Conservation (phyloP, 2,888 invertebrate species). For the Drosophila melanosoma region DNA sequence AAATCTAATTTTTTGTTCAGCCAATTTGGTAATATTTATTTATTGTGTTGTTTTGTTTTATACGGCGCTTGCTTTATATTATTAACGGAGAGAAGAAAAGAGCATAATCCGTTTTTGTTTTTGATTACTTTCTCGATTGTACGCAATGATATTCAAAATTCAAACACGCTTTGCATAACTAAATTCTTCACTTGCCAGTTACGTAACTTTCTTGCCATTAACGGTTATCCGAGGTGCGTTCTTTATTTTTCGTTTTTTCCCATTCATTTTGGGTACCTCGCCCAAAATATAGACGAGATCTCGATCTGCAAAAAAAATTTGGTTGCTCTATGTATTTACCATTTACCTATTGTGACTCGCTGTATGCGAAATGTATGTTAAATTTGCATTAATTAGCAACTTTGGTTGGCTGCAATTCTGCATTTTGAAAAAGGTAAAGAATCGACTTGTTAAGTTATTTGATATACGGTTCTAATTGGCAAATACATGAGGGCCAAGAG, state of each 20-base stretch:
- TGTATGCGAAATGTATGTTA: conserved; percentile 52
- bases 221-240: conserved; percentile 2
- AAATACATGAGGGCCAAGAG: conserved; percentile 38
- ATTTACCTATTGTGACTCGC: conserved; percentile 22
- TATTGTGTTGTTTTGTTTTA: background rate
- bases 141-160: conserved; percentile 18
- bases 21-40: background rate
- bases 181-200: conserved; percentile 30
- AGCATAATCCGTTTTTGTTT: background rate
- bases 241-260: background rate
- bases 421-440: conserved; percentile 36
- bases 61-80: background rate
- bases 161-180: conserved; percentile 39
- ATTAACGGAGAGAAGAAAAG: background rate
- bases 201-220: conserved; percentile 34
- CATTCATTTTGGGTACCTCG: conserved; percentile 36
- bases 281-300: conserved; percentile 30
- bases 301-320: conserved; percentile 12
- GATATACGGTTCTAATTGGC: conserved; percentile 63
- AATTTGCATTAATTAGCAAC: conserved; percentile 60
- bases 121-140: conserved; percentile 51
- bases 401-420: conserved; percentile 54
- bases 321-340: conserved; percentile 8
- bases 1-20: background rate
- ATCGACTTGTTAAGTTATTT: conserved; percentile 51